Conservation (phyloP, 2,888 invertebrate species). For the Psococerastis gibbosa region DNA sequence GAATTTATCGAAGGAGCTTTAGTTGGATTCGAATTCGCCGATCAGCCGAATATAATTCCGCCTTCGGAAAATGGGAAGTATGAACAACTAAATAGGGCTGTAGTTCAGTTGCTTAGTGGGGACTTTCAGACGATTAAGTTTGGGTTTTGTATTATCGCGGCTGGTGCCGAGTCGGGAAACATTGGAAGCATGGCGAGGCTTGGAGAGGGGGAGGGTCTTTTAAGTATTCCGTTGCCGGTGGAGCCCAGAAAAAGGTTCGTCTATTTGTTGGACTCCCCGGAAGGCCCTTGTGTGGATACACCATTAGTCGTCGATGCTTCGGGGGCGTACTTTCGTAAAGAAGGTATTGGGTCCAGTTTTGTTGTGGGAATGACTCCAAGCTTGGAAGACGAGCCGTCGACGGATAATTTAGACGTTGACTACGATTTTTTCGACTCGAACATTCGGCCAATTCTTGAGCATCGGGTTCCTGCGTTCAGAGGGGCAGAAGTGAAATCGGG, state of each 20-base stretch:
- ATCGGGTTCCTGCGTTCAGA: conserved; percentile 65
- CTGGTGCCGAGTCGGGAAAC: conserved; percentile 56
- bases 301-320: conserved; percentile 70
- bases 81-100: conserved; percentile 1
- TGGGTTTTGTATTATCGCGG: conserved; percentile 58
- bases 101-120: conserved; percentile 38
- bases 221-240: conserved; percentile 62
- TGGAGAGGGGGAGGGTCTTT: conserved; percentile 44
- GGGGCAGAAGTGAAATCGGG: conserved; percentile 48
- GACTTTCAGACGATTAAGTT: conserved; percentile 47
- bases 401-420: conserved; percentile 48
- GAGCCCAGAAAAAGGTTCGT: conserved; percentile 71
- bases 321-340: conserved; percentile 59
- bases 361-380: conserved; percentile 59
- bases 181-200: conserved; percentile 61
- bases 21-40: conserved; percentile 43
- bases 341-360: conserved; percentile 64
- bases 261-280: conserved; percentile 51
- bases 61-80: conserved; percentile 20
- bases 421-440: conserved; percentile 46
- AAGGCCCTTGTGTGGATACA: conserved; percentile 56
- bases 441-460: conserved; percentile 54
- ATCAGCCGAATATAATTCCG: conserved; percentile 32
- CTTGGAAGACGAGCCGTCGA: conserved; percentile 39
- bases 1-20: conserved; percentile 60